Evolutionary conservation across 2,888 invertebrate species (phyloP).

Genomic region (Leucophora obtusa): DNA sequence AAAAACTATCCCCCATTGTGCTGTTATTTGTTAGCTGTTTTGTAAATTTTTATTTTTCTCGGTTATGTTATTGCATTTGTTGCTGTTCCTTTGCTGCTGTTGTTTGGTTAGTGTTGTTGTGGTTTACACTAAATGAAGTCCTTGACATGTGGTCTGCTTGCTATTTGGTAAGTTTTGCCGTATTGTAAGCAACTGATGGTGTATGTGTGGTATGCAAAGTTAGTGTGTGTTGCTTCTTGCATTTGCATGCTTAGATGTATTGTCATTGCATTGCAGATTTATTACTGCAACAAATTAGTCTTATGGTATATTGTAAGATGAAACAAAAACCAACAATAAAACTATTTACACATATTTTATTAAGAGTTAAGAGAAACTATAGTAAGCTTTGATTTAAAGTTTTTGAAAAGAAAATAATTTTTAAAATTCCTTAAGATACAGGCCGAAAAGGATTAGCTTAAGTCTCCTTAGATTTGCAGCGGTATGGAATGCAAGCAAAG

Average conservation of each 20-base stretch:
- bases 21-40: conserved; percentile 28
- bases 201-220: conserved; percentile 8
- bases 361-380: conserved; percentile 44
- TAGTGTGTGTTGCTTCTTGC: conserved; percentile 49
- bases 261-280: conserved; percentile 60
- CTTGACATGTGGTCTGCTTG: conserved; percentile 61
- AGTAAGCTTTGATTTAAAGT: conserved; percentile 56
- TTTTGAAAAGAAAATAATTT: conserved; percentile 2
- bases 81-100: conserved; percentile 39
- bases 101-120: conserved; percentile 59
- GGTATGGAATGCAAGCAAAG: no score
- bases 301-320: conserved; percentile 39
- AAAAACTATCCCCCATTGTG: conserved; percentile 32
- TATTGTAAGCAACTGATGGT: not conserved
- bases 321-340: conserved; percentile 42
- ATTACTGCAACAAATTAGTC: conserved; percentile 65
- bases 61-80: conserved; percentile 43
- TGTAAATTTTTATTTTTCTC: conserved; percentile 14
- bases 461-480: no score
- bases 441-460: no score
- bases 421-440: not conserved
- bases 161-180: conserved; percentile 52
- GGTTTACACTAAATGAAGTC: conserved; percentile 62
- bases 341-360: conserved; percentile 61
- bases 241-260: conserved; percentile 58